Base-by-base conservation (phyloP, 2,888 invertebrate species). In the Alloplasta piceator region DNA sequence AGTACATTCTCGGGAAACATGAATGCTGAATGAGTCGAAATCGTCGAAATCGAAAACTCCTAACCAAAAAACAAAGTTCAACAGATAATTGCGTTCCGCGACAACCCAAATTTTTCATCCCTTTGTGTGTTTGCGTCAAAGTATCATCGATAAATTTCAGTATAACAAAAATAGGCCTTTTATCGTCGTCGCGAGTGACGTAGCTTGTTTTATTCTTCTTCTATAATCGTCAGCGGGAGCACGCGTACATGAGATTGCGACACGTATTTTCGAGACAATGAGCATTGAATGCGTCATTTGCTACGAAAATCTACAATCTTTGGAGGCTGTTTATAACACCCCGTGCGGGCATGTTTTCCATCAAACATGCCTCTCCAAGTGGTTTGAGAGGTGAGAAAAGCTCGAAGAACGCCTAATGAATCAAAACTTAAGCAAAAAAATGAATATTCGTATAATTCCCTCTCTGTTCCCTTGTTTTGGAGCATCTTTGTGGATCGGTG, bases 321-420 rank as follows among this genome's bases (percentile, higher is more conserved):
- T 76, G 48, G 76, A 72, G 72, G 72, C 66, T 50, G 46, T 76
- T 72, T 76, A 76, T 43, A 61, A 80, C 64, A 80, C 80, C 36
- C 80, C 80, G 43, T 80, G 80, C 72, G 80, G 80, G 43, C 80
- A 80, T 46, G 80, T 80, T 48, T 80, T 80, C 48, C 80, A 80
- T 72, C 61, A 80, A 38, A 26, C 72, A 48, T 80, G 80, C 63
- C 76, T 80, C 56, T 55, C 72, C 9, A 61, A 39, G 63, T 80
- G 80, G 80, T 72, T 80, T 61, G 72, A 76, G 16, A 80, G 80
- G 80, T 80, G 72, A 76, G 76, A 63, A 52, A 70, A 38, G 10
- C 36, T 43, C 16, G 9, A 26, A 26, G 26, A 26, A 26, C 26
- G 26, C 3, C 1, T 26, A 26, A 26, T 26, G 26, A 26, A 3